Percentiles rank a stretch among this genome's conserved stretches.
Evolutionary conservation across 2,113 vertebrate genomes (phyloP).

Genomic region (Atlantisia rogersi): DNA sequence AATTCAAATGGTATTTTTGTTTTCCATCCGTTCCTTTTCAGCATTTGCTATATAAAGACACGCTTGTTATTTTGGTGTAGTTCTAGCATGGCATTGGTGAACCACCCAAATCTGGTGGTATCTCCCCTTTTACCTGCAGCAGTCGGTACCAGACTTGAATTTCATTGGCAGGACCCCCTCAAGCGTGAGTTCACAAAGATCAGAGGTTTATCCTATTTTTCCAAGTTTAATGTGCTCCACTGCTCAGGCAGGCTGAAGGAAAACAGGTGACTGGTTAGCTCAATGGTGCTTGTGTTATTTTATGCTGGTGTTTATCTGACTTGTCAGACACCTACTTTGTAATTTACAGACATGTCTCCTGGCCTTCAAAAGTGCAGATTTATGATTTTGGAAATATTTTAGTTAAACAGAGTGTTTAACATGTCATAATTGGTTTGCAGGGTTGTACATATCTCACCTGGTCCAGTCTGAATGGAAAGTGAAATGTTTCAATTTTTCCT

Average conservation of each 20-base stretch:
- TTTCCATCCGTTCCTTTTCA: neutral
- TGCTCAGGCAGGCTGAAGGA: neutral
- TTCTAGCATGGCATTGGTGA: neutral
- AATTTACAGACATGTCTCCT: neutral
- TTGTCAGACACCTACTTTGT: neutral
- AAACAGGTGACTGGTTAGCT: neutral
- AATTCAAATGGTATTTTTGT: neutral
- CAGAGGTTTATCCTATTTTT: neutral
- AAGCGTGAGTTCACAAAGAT: neutral
- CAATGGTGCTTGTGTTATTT: slow-evolving; percentile 10
- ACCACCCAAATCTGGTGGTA: neutral
- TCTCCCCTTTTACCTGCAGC: neutral
- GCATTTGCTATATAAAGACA: neutral
- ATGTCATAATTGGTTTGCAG: neutral
- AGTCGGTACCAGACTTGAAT: neutral
- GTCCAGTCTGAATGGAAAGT: slow-evolving; percentile 34
- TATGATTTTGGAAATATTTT: slow-evolving; percentile 18
- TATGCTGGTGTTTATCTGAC: slow-evolving; percentile 15
- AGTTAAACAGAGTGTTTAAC: neutral
- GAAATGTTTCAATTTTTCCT: slow-evolving; percentile 24
- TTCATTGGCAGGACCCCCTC: neutral
- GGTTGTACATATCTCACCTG: neutral
- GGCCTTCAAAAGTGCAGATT: slow-evolving; percentile 22
- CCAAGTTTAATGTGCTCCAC: neutral
- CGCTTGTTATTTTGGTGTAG: neutral